Base-by-base conservation (phyloP, 2,797 vertebrate genomes). In the Borostomias antarcticus region DNA sequence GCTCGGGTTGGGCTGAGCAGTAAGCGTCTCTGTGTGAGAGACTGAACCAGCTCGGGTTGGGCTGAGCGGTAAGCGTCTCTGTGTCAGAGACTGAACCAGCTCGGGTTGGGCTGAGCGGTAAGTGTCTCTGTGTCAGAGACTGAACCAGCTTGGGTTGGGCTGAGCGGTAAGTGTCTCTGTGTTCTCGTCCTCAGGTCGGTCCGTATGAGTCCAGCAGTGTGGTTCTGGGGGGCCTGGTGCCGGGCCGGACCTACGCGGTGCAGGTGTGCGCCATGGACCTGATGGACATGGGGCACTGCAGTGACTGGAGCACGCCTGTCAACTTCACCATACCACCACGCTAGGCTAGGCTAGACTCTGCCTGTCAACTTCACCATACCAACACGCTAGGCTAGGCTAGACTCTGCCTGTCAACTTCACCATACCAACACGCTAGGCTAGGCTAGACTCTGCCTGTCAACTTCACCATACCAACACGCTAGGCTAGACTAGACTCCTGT, bases 211-310 rank as follows among this genome's bases (percentile, higher is more conserved):
- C 43, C 43, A 83, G 75, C 50, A 73, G 2, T 7, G 53, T 84
- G 33, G 68, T 84, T 0, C 81, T 93, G 79, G 86, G 75, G 57
- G 74, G 79, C 7, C 73, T 92, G 64, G 58, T 45, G 1, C 33
- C 81, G 0, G 87, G 88, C 2, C 68, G 82, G 47, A 60, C 58
- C 2, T 93, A 93, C 85, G 28, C 40, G 64, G 82, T 93, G 65
- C 88, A 88, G 71, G 88, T 93, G 67, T 91, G 91, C 2, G 89
- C 88, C 0, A 84, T 75, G 66, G 92, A 93, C 29, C 78, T 87
- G 47, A 75, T 93, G 79, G 88, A 81, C 67, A 50, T 89, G 43
- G 92, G 92, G 37, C 15, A 83, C 43, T 86, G 83, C 78, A 93
- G 92, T 30, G 47, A 81, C 57, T 93, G 92, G 92, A 92, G 89